phyloP scores from a whole-genome alignment of 2,888 invertebrate species.

The Leptinotarsa tumamoca region DNA sequence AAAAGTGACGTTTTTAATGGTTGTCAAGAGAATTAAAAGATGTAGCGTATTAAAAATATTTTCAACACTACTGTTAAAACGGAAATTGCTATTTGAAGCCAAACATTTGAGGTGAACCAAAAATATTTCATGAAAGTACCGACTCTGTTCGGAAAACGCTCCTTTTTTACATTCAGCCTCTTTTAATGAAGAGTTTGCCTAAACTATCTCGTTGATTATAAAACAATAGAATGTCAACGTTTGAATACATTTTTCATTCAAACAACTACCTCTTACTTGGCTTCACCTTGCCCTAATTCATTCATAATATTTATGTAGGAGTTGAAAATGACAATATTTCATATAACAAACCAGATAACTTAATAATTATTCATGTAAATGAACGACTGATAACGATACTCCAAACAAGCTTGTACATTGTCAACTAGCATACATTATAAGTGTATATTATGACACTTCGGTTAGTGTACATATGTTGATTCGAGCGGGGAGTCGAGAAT shows the following conservation, averaged over 20 bases:
- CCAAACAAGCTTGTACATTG: constrained; percentile 22
- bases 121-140: too few relatives aligned
- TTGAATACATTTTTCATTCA: constrained; percentile 1
- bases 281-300: constrained; percentile 32
- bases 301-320: constrained; percentile 28
- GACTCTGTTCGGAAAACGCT: too few relatives aligned
- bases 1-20: too few relatives aligned
- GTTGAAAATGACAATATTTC: constrained; percentile 22
- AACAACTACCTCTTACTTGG: neutral
- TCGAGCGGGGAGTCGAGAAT: neutral
- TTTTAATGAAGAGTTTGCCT: neutral
- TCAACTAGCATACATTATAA: constrained; percentile 20
- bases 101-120: too few relatives aligned
- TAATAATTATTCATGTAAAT: constrained; percentile 23
- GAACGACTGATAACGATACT: constrained; percentile 12
- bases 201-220: neutral
- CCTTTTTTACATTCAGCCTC: neutral
- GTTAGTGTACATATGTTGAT: constrained; percentile 7
- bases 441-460: constrained; percentile 22
- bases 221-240: constrained; percentile 27
- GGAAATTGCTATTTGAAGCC: too few relatives aligned
- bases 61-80: too few relatives aligned
- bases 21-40: too few relatives aligned
- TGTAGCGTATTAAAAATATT: too few relatives aligned
- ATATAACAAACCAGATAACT: constrained; percentile 20